Base-by-base conservation (phyloP, 64 coral and sea anemone genomes). In the Anthopleura sola region DNA sequence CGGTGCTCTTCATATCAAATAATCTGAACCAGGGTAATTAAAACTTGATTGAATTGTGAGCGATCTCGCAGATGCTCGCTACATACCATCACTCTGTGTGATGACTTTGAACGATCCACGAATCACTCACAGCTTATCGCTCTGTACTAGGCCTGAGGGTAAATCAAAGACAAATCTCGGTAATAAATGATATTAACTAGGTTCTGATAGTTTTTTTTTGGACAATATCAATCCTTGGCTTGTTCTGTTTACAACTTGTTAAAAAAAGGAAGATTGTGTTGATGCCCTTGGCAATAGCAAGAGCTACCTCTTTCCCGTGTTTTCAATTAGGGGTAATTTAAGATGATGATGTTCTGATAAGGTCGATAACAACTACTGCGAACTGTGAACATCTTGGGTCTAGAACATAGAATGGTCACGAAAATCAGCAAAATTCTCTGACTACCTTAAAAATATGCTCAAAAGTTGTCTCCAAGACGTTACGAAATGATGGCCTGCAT, bases 61-160 rank as follows among this genome's bases (percentile, higher is more conserved):
- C 37, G 76, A 79, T 79, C 44, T 38, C 21, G 14, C 76, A 79
- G 76, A 79, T 79, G 76, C 76, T 79, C 6, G 24, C 5, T 40
- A 48, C 76, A 79, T 79, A 79, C 76, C 76, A 44, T 79, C 36
- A 44, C 76, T 21, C 16, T 23, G 16, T 62, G n/a, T 47, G 36
- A 79, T 47, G 4, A 26, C 76, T 79, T 79, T 79, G 31, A 79
- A 48, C 9, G 18, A 15, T 71, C 3, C n/a, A 34, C 11, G 66
- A 71, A 71, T 71, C 66, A 34, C 24, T 71, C 31, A 8, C 24
- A 62, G 58, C 58, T 26, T 62, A 71, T 71, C 28, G 66, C 28
- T 14, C 14, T 71, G 13, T 34, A 3, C 66, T 12, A 71, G 29
- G 11, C 66, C 31, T 28, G 4, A 15, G 28, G 29, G 66, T n/a